These are phyloP conservation scores for Bambusicola thoracicus DNA, from an alignment of 2,113 vertebrate genomes.

Conservation along the genomic window DNA sequence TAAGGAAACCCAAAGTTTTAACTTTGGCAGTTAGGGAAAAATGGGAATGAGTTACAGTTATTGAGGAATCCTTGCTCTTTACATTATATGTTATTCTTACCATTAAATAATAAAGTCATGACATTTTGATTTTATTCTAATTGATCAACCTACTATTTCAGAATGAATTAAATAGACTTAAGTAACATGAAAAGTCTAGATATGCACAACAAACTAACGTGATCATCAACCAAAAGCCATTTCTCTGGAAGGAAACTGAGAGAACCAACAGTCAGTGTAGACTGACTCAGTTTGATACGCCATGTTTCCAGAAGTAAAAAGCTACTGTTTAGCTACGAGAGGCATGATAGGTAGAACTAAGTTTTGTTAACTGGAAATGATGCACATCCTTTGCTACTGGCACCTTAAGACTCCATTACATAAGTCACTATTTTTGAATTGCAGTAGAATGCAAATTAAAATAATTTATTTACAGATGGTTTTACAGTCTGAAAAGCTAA, in stretches of 20 bases:
- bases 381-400: neutral
- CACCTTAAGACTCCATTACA: slow-evolving; percentile 1
- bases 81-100: neutral
- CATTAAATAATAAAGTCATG: neutral
- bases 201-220: neutral
- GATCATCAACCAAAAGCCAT: neutral
- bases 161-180: neutral
- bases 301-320: slow-evolving; percentile 12
- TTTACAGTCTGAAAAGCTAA: neutral
- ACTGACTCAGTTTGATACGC: neutral
- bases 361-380: slow-evolving; percentile 42
- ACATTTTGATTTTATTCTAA: neutral
- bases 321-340: neutral
- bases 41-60: neutral
- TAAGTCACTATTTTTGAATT: slow-evolving; percentile 30
- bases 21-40: neutral
- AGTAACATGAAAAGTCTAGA: neutral
- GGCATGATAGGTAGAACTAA: slow-evolving; percentile 2
- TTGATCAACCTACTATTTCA: neutral
- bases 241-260: neutral
- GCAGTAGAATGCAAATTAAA: slow-evolving; percentile 18
- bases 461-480: neutral
- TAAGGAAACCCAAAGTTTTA: neutral
- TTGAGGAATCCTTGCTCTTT: neutral
- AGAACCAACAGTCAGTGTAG: neutral